Conservation (phyloP, 2,797 vertebrate genomes). For the Sebastes alutus region DNA sequence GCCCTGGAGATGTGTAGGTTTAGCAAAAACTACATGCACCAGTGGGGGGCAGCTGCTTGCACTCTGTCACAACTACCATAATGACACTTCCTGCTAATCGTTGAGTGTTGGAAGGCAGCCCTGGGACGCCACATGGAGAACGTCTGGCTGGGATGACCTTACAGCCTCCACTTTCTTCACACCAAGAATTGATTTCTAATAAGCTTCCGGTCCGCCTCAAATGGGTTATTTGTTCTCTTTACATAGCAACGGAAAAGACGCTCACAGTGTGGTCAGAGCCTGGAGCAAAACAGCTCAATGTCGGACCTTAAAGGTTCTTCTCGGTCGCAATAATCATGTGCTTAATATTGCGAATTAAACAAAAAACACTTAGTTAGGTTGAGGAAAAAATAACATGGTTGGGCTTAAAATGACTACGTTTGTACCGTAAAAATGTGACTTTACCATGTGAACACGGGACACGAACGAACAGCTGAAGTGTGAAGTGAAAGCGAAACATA, state of each 20-base stretch:
- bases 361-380: neutral
- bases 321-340: no score
- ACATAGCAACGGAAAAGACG: neutral
- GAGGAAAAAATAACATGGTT: no score
- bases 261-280: neutral
- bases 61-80: constrained; percentile 19
- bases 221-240: neutral
- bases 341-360: no score
- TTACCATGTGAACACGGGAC: no score
- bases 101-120: constrained; percentile 9
- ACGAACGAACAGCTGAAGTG: no score
- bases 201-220: neutral
- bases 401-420: no score
- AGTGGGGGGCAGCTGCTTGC: neutral
- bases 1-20: constrained; percentile 40
- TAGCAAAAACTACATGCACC: neutral
- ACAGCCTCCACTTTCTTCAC: neutral
- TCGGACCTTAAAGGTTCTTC: no score
- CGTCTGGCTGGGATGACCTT: constrained; percentile 10
- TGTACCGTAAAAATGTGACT: no score
- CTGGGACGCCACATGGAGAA: neutral
- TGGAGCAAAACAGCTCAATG: neutral
- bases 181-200: constrained; percentile 14
- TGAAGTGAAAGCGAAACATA: no score
- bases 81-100: constrained; percentile 13